phyloP scores from a whole-genome alignment of 2,113 vertebrate genomes.

The Clupea harengus region DNA sequence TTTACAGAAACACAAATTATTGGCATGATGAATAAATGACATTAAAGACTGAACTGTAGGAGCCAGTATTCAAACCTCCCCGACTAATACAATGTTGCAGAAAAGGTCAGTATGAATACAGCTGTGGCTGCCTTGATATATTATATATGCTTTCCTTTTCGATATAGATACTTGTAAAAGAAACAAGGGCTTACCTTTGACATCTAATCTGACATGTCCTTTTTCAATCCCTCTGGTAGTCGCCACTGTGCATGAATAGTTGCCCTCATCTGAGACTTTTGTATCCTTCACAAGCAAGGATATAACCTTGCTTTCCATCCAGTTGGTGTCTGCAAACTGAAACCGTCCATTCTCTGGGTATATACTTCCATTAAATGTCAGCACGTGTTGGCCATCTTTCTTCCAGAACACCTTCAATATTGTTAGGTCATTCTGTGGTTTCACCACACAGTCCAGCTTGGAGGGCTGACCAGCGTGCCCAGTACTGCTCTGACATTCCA shows the following conservation, averaged over 20 bases:
- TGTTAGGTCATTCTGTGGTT: fast-evolving
- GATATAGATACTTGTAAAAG: too few species aligned
- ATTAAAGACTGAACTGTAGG: too few species aligned
- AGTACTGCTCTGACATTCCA: neutral
- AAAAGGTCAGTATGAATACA: too few species aligned
- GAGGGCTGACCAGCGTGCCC: conserved; percentile 34
- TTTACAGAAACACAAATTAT: too few species aligned
- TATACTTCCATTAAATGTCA: fast-evolving
- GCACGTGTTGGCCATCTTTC: neutral
- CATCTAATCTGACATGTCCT: fast-evolving
- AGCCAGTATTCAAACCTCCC: too few species aligned
- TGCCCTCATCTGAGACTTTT: conserved; percentile 20
- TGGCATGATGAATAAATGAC: too few species aligned
- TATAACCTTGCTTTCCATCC: conserved; percentile 36
- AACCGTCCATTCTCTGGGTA: fast-evolving
- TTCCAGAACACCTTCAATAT: conserved; percentile 19
- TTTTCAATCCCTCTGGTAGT: fast-evolving
- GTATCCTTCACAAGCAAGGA: conserved; percentile 61
- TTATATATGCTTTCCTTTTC: too few species aligned
- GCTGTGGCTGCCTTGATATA: too few species aligned
- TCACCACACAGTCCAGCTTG: conserved; percentile 42
- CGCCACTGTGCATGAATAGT: neutral
- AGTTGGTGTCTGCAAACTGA: conserved; percentile 24
- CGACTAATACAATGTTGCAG: too few species aligned
- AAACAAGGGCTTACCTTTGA: conserved; percentile 58